A percentile compares a stretch with the other conserved stretches of the same genome.
Evolutionary conservation across 2,113 vertebrate genomes (phyloP).

Genomic region (Oostethus manadensis): DNA sequence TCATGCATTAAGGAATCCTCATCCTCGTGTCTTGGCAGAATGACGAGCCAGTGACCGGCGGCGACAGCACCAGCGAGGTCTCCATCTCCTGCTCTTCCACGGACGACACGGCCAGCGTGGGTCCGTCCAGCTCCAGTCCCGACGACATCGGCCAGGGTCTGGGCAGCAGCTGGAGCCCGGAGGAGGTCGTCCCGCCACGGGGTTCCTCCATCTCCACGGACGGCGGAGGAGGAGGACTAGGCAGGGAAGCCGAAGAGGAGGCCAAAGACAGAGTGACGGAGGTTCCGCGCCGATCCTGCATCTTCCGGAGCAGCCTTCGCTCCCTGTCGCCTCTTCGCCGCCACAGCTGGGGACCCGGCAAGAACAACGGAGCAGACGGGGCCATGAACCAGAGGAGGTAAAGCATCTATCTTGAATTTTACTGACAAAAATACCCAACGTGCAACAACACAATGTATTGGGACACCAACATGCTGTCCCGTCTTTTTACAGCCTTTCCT

Average conservation of each 20-base stretch:
- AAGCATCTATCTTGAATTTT: slow-evolving; percentile 7
- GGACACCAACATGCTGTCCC: no score
- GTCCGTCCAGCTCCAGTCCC: slow-evolving; percentile 80
- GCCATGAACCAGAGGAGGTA: slow-evolving; percentile 95
- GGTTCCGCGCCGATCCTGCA: slow-evolving; percentile 67
- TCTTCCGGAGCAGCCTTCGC: slow-evolving; percentile 73
- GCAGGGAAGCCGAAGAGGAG: slow-evolving; percentile 81
- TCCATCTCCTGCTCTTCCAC: slow-evolving; percentile 83
- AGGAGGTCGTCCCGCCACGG: slow-evolving; percentile 30
- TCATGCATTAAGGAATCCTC: no score
- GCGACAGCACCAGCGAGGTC: slow-evolving; percentile 75
- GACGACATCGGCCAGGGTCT: slow-evolving; percentile 70
- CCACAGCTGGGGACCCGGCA: slow-evolving; percentile 95
- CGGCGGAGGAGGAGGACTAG: slow-evolving; percentile 29
- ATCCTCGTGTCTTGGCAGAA: slow-evolving; percentile 34
- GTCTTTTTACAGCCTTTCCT: no score
- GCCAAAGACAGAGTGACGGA: slow-evolving; percentile 86
- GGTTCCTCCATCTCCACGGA: slow-evolving; percentile 6
- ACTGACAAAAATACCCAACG: no score
- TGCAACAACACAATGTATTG: no score
- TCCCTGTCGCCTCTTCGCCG: slow-evolving; percentile 88
- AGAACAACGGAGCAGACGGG: slow-evolving; percentile 77
- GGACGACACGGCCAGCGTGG: slow-evolving; percentile 82
- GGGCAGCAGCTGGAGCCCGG: slow-evolving; percentile 59
- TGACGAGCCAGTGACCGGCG: slow-evolving; percentile 59